Base-by-base conservation (phyloP, 2,888 invertebrate species). In the Mylabris sibirica region DNA sequence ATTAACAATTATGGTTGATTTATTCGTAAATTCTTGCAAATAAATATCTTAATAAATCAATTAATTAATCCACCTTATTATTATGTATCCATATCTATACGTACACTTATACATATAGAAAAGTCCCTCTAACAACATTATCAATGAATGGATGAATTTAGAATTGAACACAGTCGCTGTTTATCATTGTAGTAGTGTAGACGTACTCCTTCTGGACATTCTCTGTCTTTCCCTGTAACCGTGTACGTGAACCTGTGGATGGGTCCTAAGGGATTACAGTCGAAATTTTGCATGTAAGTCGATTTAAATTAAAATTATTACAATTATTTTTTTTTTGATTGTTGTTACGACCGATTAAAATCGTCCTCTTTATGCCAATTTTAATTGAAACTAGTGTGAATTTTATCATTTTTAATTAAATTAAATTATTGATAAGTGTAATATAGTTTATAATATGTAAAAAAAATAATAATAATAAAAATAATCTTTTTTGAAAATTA, bases 141-240 rank as follows among this genome's bases (percentile, higher is more conserved):
- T 72, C 70, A 71, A 71, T 70, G 72, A 72, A 66, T 69, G 70
- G 66, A 68, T 72, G 66, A 64, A 68, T 65, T 70, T 44, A 61
- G 64, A 68, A 66, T 68, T 70, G 66, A 72, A 70, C 70, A 72
- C 70, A 72, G 72, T 72, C 70, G 70, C 57, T 64, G 38, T 60
- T 64, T 72, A 70, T 68, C 72, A 68, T 65, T 70, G 70, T 53
- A 34, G 62, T 66, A 63, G 72, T 68, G 70, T 11, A 38, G 63
- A 67, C 67, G 67, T 57, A 24, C n/a, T 57, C 17, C 24, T 30
- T 30, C 49, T 57, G 53, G 53, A 57, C 53, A n/a, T n/a, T n/a
- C n/a, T n/a, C n/a, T n/a, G n/a, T n/a, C n/a, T n/a, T n/a, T n/a
- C n/a, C n/a, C n/a, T n/a, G n/a, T n/a, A n/a, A n/a, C n/a, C n/a